These are phyloP conservation scores for Pyxicephalus adspersus DNA, from an alignment of 2,113 vertebrate genomes.

Conservation along the genomic window DNA sequence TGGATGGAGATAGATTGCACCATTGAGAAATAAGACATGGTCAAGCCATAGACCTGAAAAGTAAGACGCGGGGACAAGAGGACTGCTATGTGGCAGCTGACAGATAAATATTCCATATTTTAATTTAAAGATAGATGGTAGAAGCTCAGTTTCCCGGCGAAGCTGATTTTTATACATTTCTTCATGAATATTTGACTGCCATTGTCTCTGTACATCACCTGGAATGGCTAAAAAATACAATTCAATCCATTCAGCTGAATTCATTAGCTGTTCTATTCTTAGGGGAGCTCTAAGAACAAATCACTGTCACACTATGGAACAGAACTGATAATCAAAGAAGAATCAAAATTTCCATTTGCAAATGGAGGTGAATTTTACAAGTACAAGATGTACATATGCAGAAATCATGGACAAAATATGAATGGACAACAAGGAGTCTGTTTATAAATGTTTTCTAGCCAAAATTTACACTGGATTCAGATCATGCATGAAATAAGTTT, in stretches of 20 bases:
- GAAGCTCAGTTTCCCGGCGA: conserved; percentile 19
- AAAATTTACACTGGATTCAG: no score
- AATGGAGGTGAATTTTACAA: neutral
- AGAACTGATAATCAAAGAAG: conserved; percentile 35
- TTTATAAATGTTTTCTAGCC: no score
- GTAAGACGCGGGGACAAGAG: conserved; percentile 16
- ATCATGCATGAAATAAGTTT: no score
- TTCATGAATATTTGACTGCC: conserved; percentile 25
- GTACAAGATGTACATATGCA: neutral
- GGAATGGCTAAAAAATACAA: conserved; percentile 24
- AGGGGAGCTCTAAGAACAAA: conserved; percentile 10
- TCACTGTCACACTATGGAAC: conserved; percentile 32
- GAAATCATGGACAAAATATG: conserved; percentile 11
- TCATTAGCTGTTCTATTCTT: conserved; percentile 37
- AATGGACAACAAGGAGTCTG: neutral
- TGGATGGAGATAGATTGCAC: neutral
- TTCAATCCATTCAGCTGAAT: conserved; percentile 31
- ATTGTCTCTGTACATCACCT: conserved; percentile 18
- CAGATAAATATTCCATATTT: conserved; percentile 41
- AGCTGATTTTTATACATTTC: conserved; percentile 26
- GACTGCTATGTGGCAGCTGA: conserved; percentile 1
- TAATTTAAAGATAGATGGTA: conserved; percentile 34
- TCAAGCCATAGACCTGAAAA: conserved; percentile 16
- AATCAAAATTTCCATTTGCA: conserved; percentile 13
- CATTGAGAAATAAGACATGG: conserved; percentile 21